Evolutionary conservation across 2,113 vertebrate species (phyloP), one percentile per base, ranked within the genome.

Genomic region (Hydrolagus affinis): DNA sequence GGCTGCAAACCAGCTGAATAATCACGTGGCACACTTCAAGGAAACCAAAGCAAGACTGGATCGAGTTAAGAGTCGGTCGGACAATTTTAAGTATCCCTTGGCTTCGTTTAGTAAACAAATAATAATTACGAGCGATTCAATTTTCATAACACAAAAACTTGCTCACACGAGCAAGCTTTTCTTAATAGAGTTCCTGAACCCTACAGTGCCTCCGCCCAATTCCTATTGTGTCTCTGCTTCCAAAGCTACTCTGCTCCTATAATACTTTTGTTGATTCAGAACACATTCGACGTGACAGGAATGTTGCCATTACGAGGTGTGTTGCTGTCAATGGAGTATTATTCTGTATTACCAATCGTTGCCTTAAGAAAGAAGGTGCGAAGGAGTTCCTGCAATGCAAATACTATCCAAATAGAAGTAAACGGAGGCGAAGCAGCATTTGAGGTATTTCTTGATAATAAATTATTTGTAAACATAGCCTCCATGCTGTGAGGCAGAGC

Each of bases 401-500:
- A 7, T 17, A 8, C 60, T 32, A 56, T 17, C 12, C 30, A 75
- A 60, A 60, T 59, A 77, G 11, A 30, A 66, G 28, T 83, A 64
- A 83, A 83, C 11, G 21, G 60, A 23, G 21, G 25, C 11, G 11
- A 14, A 64, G 28, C 60, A 83, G 17, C n/a, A 44, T 75, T 32
- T 75, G 73, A 75, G 78, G 62, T 32, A 83, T 83, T 83, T 66
- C 62, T 83, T 83, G 8, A 83, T 66, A 60, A 30, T 66, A 66
- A 80, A 30, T 83, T 83, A 83, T 83, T 83, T 83, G 78, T 83
- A 83, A 83, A 83, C 78, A 83, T 32, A 11, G 3, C 28, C 28
- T 83, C 28, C 15, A 23, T 59, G n/a, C 76, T 60, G 32, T 78
- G 76, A 78, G 21, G 60, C 78, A 83, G 12, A 83, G 78, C 62